Evolutionary conservation across 2,888 invertebrate genomes (phyloP).

Genomic region (Pyrgus malvae): DNA sequence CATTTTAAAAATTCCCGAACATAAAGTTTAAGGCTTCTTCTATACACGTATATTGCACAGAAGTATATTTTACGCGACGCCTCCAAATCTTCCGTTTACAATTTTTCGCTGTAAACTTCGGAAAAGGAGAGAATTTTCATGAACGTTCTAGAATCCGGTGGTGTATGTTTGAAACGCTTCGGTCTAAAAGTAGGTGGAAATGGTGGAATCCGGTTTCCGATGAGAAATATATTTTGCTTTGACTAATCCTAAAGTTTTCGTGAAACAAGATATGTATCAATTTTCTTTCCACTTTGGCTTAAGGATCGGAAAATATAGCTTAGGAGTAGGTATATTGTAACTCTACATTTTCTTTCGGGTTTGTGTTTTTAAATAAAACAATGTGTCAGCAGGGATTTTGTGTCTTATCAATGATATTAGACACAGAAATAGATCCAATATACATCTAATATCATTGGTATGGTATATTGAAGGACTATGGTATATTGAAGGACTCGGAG

Average conservation of each 20-base stretch:
- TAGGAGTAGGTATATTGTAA: too few species aligned
- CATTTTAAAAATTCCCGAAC: neutral
- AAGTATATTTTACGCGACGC: constrained; percentile 13
- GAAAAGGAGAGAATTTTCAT: constrained; percentile 24
- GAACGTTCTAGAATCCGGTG: constrained; percentile 19
- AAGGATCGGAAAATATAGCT: too few species aligned
- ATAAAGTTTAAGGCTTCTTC: too few species aligned
- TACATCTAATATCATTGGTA: too few species aligned
- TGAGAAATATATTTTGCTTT: neutral
- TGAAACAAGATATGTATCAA: neutral
- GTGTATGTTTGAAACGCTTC: constrained; percentile 14
- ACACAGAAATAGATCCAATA: too few species aligned
- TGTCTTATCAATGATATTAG: too few species aligned
- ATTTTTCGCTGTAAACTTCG: constrained; percentile 19
- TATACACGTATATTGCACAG: constrained; percentile 12
- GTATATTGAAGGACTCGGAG: too few species aligned
- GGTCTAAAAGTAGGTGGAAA: constrained; percentile 9
- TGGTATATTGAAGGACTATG: too few species aligned
- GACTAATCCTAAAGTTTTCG: neutral
- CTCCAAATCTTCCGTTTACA: constrained; percentile 19
- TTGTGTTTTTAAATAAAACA: too few species aligned
- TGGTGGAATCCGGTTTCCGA: neutral
- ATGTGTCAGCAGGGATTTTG: too few species aligned
- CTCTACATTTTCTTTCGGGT: too few species aligned
- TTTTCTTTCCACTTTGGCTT: too few species aligned